A percentile compares a stretch with the other conserved stretches of the same genome.
These are phyloP conservation scores for Lithobates sylvaticus DNA, from an alignment of 2,797 vertebrate genomes.

Conservation along the genomic window DNA sequence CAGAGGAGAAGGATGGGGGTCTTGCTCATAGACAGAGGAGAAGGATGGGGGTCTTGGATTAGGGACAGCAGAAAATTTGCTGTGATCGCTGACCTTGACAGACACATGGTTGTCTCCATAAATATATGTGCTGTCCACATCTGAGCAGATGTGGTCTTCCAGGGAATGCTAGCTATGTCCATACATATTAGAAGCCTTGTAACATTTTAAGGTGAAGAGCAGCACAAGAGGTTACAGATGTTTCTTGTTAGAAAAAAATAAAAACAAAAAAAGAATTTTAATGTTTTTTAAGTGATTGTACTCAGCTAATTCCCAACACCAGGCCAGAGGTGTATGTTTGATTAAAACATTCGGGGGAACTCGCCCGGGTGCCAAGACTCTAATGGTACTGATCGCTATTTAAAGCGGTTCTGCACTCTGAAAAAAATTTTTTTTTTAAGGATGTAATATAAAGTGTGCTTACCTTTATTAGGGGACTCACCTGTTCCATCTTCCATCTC, in stretches of 20 bases:
- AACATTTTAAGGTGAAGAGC: constrained; percentile 44
- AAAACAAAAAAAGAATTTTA: neutral
- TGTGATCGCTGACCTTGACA: neutral
- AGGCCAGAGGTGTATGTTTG: constrained; percentile 38
- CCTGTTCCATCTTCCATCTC: no score
- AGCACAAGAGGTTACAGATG: constrained; percentile 46
- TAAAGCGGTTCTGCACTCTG: no score
- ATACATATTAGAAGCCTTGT: constrained; percentile 6
- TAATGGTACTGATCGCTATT: neutral
- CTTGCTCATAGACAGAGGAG: no score
- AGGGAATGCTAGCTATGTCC: constrained; percentile 7
- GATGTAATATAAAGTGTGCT: no score
- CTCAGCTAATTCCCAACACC: constrained; percentile 38
- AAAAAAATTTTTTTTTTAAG: no score
- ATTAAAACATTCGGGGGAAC: constrained; percentile 37
- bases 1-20: no score
- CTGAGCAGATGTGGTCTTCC: constrained; percentile 6
- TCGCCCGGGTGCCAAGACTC: neutral
- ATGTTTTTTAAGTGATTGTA: constrained; percentile 38
- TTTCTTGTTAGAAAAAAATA: constrained; percentile 26
- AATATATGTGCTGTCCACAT: constrained; percentile 18
- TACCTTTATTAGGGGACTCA: no score
- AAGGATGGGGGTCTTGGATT: neutral
- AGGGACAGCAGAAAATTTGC: neutral
- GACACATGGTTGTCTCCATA: neutral